Percentiles rank a stretch among this genome's conserved stretches.
phyloP scores from a whole-genome alignment of 2,888 invertebrate species.

The Pristionchus japonicus region DNA sequence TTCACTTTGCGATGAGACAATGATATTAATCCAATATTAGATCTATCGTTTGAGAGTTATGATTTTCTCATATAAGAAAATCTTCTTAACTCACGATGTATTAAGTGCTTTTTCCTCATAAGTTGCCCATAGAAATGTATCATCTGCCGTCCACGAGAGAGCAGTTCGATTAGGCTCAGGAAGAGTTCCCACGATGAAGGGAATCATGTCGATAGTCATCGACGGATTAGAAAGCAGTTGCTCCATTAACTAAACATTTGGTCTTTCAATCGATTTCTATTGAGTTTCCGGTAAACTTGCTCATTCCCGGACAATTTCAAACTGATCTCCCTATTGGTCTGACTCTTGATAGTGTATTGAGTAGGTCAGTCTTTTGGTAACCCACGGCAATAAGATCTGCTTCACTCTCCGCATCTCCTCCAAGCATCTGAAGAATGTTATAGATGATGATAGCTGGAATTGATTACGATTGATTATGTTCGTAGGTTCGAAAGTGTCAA shows the following conservation, averaged over 20 bases:
- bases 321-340: no score
- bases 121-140: slow-evolving; percentile 53
- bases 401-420: background rate
- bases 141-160: slow-evolving; percentile 53
- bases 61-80: no score
- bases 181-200: background rate
- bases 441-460: slow-evolving; percentile 17
- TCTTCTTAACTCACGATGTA: slow-evolving; percentile 10
- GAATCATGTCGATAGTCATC: background rate
- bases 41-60: no score
- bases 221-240: background rate
- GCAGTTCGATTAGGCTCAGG: slow-evolving; percentile 46
- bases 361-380: background rate
- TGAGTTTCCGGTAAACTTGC: background rate
- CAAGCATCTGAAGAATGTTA: background rate
- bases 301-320: no score
- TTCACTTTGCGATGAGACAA: no score
- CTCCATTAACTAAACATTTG: background rate
- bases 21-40: no score
- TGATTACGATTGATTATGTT: background rate
- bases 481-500: no score
- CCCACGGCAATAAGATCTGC: background rate
- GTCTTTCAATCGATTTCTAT: background rate
- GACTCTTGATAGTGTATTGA: no score
- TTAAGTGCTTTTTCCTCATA: slow-evolving; percentile 51